These are phyloP conservation scores for Cydia amplana DNA, from an alignment of 1,140 invertebrate species.

Conservation along the genomic window DNA sequence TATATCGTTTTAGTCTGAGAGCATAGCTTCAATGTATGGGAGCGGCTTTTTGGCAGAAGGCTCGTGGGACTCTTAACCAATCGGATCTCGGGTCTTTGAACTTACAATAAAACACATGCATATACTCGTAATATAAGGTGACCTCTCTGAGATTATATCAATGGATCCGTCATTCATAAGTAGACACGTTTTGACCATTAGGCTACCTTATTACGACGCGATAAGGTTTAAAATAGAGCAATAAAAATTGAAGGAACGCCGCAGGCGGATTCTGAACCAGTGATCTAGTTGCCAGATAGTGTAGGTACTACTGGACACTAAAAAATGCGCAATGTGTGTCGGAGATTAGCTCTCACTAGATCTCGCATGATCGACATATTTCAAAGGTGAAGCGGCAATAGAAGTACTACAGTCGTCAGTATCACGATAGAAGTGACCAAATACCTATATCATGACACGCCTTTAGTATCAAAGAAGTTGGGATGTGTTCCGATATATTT, in stretches of 20 bases:
- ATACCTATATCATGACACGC: too few species aligned
- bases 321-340: not conserved
- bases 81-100: not conserved
- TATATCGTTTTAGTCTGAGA: too few species aligned
- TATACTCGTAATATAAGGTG: not conserved
- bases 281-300: slow-evolving; percentile 8
- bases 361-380: not conserved
- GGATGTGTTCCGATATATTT: too few species aligned
- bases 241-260: slow-evolving; percentile 2
- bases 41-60: too few species aligned
- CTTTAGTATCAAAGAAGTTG: too few species aligned
- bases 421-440: too few species aligned
- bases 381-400: not conserved
- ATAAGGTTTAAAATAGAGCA: not conserved
- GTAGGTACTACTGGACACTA: slow-evolving; percentile 13
- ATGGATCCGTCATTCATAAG: not conserved
- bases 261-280: not conserved
- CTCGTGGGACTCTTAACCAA: not conserved
- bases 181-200: not conserved
- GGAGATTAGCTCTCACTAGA: not conserved
- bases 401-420: too few species aligned
- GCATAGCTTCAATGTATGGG: too few species aligned
- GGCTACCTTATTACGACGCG: not conserved
- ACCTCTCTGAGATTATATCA: slow-evolving; percentile 8
- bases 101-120: not conserved